These are phyloP conservation scores for Tachina grossa DNA, from an alignment of 2,888 invertebrate genomes.

Conservation along the genomic window DNA sequence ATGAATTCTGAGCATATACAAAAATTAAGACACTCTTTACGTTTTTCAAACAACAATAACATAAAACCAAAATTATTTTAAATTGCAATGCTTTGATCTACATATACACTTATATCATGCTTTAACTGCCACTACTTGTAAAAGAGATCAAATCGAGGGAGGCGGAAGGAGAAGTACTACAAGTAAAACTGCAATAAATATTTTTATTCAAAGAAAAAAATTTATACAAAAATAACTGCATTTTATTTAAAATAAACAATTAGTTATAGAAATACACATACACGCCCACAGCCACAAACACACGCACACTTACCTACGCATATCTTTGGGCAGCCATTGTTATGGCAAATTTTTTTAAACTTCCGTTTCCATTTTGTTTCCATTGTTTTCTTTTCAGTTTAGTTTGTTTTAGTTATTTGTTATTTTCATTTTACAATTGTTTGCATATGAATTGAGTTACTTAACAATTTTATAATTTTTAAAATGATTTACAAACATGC, in stretches of 20 bases:
- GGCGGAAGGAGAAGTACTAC: neutral
- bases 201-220: conserved; percentile 18
- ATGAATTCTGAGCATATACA: neutral
- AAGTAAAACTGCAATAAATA: conserved; percentile 18
- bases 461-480: conserved; percentile 57
- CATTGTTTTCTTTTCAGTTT: conserved; percentile 17
- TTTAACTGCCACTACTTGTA: neutral
- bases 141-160: neutral
- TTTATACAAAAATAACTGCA: neutral
- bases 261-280: neutral
- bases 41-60: neutral
- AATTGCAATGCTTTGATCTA: neutral
- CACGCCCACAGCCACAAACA: conserved; percentile 12
- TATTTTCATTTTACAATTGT: conserved; percentile 42
- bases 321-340: neutral
- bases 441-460: conserved; percentile 61
- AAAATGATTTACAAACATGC: conserved; percentile 25
- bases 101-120: no score
- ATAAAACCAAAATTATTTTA: conserved; percentile 10
- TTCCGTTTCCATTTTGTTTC: conserved; percentile 55
- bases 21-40: conserved; percentile 6
- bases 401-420: conserved; percentile 15
- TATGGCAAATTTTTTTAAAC: conserved; percentile 41
- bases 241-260: conserved; percentile 33
- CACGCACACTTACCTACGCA: neutral